These are phyloP conservation scores for Pemphigus obesinymphae DNA, from an alignment of 1,140 invertebrate genomes.

Conservation along the genomic window DNA sequence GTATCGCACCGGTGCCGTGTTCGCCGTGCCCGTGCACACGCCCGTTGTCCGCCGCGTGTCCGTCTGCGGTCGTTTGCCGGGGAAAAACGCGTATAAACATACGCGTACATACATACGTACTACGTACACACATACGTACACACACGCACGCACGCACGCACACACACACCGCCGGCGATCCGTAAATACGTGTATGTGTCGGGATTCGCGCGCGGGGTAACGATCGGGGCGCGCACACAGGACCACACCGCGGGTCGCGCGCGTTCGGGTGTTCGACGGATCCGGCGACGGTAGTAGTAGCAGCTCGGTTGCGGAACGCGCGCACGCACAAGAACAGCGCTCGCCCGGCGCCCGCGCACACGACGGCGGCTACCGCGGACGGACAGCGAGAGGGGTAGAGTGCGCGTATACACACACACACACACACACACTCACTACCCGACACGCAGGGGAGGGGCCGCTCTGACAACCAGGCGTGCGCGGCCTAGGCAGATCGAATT, in stretches of 20 bases:
- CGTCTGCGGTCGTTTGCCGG: not conserved
- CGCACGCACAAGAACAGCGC: not conserved
- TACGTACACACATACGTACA: not conserved
- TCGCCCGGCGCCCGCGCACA: not conserved
- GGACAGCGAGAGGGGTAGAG: not conserved
- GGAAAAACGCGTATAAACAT: no score
- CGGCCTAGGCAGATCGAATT: slow-evolving; percentile 21
- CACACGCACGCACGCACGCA: not conserved
- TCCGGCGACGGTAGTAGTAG: slow-evolving; percentile 27
- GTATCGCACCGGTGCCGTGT: no score
- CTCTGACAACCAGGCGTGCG: slow-evolving; percentile 3
- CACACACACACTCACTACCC: not conserved
- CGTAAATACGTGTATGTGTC: not conserved
- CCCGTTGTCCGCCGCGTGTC: not conserved
- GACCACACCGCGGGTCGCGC: not conserved
- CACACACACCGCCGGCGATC: not conserved
- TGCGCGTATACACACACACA: not conserved
- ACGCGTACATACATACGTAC: not conserved
- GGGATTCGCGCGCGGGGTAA: not conserved
- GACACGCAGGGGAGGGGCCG: slow-evolving; percentile 1
- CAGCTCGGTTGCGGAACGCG: not conserved
- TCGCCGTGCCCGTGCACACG: not conserved
- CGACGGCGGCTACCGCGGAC: not conserved
- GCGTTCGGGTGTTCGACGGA: not conserved
- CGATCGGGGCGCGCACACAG: not conserved